Conservation (phyloP, 2,797 vertebrate species). For the Neomorphus geoffroyi region DNA sequence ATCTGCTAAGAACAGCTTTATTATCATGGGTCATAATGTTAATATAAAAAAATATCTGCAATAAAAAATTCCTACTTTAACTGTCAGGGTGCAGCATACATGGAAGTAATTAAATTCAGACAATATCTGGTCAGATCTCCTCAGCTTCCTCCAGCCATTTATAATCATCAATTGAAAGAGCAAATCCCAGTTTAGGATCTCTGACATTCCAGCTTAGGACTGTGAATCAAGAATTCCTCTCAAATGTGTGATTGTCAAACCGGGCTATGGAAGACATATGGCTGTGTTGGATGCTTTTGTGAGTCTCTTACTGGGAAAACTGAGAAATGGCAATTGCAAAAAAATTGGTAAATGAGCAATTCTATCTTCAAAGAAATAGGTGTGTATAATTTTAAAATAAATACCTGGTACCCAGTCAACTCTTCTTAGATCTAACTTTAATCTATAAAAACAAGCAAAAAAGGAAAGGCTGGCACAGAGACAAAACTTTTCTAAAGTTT, state of each 20-base stretch:
- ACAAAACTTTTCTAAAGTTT: neutral
- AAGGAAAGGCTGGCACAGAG: neutral
- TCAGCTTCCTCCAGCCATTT: neutral
- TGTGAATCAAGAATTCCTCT: neutral
- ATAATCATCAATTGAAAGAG: neutral
- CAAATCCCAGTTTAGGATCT: neutral
- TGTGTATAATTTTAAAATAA: neutral
- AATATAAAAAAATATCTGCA: neutral
- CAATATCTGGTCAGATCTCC: neutral
- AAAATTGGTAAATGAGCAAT: neutral
- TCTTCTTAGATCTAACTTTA: neutral
- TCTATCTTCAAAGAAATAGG: neutral
- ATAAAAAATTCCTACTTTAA: neutral
- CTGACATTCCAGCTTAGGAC: neutral
- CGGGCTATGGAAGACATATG: neutral
- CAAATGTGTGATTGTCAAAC: neutral
- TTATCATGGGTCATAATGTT: neutral
- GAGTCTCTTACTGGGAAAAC: neutral
- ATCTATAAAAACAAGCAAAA: neutral
- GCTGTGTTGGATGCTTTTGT: neutral
- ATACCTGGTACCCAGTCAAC: neutral
- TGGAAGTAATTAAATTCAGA: neutral
- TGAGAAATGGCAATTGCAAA: neutral
- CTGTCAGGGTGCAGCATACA: neutral
- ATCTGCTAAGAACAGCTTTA: neutral